Conservation (phyloP, 2,888 invertebrate genomes). For the Nephrotoma appendiculata region DNA sequence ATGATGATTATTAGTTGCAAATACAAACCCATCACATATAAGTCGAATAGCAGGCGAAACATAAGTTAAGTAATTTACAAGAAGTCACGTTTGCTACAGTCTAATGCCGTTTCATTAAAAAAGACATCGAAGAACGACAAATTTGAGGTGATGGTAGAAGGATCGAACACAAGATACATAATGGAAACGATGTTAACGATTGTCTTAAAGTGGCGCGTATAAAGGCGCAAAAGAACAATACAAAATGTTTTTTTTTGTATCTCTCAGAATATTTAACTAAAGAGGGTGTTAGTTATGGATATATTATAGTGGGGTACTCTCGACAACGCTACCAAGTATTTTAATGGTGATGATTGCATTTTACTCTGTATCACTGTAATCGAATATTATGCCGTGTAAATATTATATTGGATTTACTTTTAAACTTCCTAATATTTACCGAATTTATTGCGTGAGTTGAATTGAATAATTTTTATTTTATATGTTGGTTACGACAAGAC, state of each 20-base stretch:
- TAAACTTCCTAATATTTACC: neutral
- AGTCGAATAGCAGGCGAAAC: neutral
- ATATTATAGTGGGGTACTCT: neutral
- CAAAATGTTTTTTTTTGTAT: neutral
- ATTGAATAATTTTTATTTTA: neutral
- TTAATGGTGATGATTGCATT: neutral
- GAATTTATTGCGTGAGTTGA: neutral
- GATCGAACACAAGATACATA: neutral
- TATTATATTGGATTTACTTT: neutral
- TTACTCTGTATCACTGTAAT: neutral
- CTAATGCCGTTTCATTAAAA: neutral
- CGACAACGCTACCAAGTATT: neutral
- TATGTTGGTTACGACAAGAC: neutral
- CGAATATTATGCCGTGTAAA: neutral
- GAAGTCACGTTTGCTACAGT: neutral
- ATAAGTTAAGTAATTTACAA: neutral
- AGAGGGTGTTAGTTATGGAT: neutral
- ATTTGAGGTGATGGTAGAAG: neutral
- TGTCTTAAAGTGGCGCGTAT: neutral
- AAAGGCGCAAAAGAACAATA: neutral
- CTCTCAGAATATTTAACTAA: neutral
- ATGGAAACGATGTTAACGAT: neutral
- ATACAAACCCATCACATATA: neutral
- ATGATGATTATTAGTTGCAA: neutral
- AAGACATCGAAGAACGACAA: neutral